Evolutionary conservation across 2,797 vertebrate species (phyloP), one percentile per base, ranked within the genome.

Genomic region (Microtus californicus): DNA sequence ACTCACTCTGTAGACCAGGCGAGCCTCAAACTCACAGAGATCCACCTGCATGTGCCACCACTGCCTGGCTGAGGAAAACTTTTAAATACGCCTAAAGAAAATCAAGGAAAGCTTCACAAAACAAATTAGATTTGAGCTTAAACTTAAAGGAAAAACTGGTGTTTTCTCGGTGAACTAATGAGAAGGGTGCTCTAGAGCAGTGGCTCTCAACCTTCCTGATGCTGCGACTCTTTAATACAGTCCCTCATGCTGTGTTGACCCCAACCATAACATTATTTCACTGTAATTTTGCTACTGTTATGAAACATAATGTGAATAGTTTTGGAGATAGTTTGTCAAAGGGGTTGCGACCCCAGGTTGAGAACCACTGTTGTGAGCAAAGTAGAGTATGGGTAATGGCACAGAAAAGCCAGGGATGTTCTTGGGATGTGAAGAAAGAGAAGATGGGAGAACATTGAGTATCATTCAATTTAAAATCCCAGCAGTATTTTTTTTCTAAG

Each of bases 401-500:
- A 79, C 8, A 34, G 63, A 92, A 95, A 78, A n/a, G 11, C 37
- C 92, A 40, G 40, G 21, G 13, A 6, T 87, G 7, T 96, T 90
- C n/a, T 74, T 29, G 43, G 37, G 71, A 23, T 91, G 19, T 91
- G 61, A 54, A 85, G 37, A 89, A 86, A 94, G 51, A 87, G 23
- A 76, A 89, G 63, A 56, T 31, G n/a, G 45, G 59, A 86, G 43
- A 76, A 78, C 23, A 82, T 92, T 89, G 54, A 65, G 5, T 95
- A 31, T 73, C 11, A 15, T 94, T 96, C 74, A 86, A 34, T 40
- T 91, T 59, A 37, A 88, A 90, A 31, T 51, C 56, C 82, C 34
- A 93, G 27, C 65, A 88, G 67, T 54, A 87, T 86, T 45, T 91
- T 90, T 90, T 89, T 93, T 89, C 48, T 97, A 92, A 91, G 80